Base-by-base conservation (phyloP, 2,888 invertebrate species). In the Pristionchus mayeri region DNA sequence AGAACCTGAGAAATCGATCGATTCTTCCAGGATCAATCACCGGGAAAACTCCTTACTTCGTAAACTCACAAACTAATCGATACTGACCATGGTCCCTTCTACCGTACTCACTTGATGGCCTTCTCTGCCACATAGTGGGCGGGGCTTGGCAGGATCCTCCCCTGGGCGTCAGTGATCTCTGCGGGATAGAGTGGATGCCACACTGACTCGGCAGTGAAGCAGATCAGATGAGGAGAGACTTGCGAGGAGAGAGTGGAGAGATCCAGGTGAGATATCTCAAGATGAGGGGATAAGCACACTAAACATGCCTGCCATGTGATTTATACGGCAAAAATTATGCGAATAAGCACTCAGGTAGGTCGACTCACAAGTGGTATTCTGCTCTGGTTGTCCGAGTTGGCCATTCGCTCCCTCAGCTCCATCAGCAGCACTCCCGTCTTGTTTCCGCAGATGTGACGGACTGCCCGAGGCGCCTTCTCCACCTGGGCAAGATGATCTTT, bases 151-250 rank as follows among this genome's bases (percentile, higher is more conserved):
- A 90, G 75, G 2, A 85, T 76, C n/a, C 87, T 81, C 34, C 85
- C 82, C 1, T 76, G 76, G 11, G 87, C 27, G 2, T 80, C 52
- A 40, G 87, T 85, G 44, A 92, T 89, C 80, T 91, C 90, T 0
- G 90, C 89, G 13, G 92, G 91, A 85, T 92, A 92, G 21, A 92
- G 86, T 7, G 93, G 92, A 85, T 92, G 92, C 81, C 91, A 92
- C 6, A 92, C 90, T 50, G 90, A 90, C 84, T 91, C 91, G 4
- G 91, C 88, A 11, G 92, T 92, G 86, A 93, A 91, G 63, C 93
- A 93, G 71, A 93, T 90, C 81, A 93, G 88, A 81, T 92, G 88
- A 9, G 86, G 86, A 16, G 91, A 89, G 24, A 91, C 88, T 18
- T 86, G 87, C 3, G 89, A 85, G 52, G 87, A 85, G 21, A 90